phyloP scores from a whole-genome alignment of 2,797 vertebrate genomes.

The Acrossocheilus fasciatus region DNA sequence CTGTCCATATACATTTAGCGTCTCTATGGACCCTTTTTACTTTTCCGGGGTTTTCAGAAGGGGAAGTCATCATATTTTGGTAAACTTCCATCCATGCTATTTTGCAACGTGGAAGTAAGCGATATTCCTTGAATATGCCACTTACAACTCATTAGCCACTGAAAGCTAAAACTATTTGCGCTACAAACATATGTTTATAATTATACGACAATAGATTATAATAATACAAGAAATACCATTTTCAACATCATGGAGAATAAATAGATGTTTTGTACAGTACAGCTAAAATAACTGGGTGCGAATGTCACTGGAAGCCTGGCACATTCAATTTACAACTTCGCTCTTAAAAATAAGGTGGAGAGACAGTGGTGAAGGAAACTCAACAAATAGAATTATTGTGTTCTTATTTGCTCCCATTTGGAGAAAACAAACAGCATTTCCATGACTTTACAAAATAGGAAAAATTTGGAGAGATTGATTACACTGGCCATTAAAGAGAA shows the following conservation, averaged over 20 bases:
- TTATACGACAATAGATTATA: neutral
- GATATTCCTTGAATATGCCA: too few relatives aligned
- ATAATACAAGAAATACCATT: neutral
- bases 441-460: neutral
- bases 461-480: neutral
- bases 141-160: too few relatives aligned
- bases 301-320: neutral
- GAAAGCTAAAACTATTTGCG: neutral
- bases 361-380: neutral
- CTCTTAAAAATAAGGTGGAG: neutral
- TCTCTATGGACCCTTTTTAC: neutral
- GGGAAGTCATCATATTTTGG: neutral
- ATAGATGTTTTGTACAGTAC: neutral
- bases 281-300: neutral
- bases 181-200: neutral
- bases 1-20: neutral
- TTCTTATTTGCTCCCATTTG: neutral
- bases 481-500: neutral
- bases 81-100: neutral
- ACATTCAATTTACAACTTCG: neutral
- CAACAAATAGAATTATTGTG: neutral
- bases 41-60: neutral
- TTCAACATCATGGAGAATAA: neutral
- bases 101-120: too few relatives aligned
- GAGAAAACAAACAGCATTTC: neutral